Base-by-base conservation (phyloP, 2,888 invertebrate genomes). In the Cylindroiulus punctatus region DNA sequence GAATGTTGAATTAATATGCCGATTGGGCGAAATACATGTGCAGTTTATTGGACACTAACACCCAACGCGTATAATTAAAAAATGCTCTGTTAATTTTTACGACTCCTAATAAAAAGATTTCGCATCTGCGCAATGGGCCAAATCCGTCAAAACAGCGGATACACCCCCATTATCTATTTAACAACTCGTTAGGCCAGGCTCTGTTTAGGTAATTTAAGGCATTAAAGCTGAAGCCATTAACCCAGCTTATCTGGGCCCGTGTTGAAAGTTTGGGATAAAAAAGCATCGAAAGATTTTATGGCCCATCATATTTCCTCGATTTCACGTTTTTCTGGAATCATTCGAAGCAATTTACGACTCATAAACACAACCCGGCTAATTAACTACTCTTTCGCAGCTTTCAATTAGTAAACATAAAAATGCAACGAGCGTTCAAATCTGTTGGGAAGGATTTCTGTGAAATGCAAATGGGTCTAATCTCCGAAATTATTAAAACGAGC, bases 251-350 rank as follows among this genome's bases (percentile, higher is more conserved):
- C 57, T 65, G 22, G 57, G 22, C 57, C 22, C 8, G n/a, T 65
- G 57, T 22, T 22, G 57, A 65, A 65, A 65, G 22, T 65, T n/a
- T 22, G 57, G 10, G n/a, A 8, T 1, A 65, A 65, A 57, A 65
- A 22, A 65, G 8, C n/a, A 10, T 22, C 22, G 57, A 57, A 57
- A 12, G 57, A 22, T 65, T 65, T 65, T 52, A 65, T 65, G 57
- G n/a, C n/a, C 57, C 57, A 65, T 65, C 22, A 65, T 65, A 65
- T 65, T 65, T 65, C n/a, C 57, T 65, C 57, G 57, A 65, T 65
- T 65, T 65, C n/a, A 22, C 57, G 57, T 65, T 65, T 65, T 65
- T 65, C 57, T 26, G 8, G 8, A 65, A 65, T 65, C 57, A 65
- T 65, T 22, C 22, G 57, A 8, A n/a, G 26, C n/a, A 26, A 65